Percentiles rank a stretch among this genome's conserved stretches.
These are phyloP conservation scores for Rhea pennata DNA, from an alignment of 2,113 vertebrate species.

Conservation along the genomic window DNA sequence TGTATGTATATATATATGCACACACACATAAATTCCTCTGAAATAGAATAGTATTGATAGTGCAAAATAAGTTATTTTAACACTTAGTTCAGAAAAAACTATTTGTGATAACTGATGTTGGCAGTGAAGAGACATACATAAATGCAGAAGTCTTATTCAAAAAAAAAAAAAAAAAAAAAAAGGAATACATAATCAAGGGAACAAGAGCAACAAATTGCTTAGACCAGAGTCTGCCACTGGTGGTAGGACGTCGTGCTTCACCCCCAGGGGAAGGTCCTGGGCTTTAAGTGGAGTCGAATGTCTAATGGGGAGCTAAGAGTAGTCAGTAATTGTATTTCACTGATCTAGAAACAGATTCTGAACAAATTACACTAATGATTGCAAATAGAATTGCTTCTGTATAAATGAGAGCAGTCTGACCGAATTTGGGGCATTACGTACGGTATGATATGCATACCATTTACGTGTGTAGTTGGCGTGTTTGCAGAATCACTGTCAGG, in stretches of 20 bases:
- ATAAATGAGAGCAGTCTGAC: background rate
- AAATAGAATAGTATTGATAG: background rate
- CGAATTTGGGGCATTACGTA: background rate
- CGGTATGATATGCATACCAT: background rate
- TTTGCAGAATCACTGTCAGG: fast-evolving
- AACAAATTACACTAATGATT: background rate
- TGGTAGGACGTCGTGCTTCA: background rate
- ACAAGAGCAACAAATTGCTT: background rate
- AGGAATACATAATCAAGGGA: background rate
- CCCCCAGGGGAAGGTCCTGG: background rate
- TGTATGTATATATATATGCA: background rate
- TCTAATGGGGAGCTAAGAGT: background rate
- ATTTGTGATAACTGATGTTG: background rate
- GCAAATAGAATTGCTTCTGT: background rate
- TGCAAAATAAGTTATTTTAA: background rate
- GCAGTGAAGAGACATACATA: background rate
- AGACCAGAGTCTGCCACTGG: background rate
- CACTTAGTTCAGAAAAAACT: background rate
- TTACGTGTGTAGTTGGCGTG: background rate
- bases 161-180: too few relatives aligned
- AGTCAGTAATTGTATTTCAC: background rate
- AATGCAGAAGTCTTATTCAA: background rate
- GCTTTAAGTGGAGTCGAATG: background rate
- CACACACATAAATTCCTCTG: background rate
- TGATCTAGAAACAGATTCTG: background rate